Evolutionary conservation across 2,888 invertebrate species (phyloP).

Genomic region (Netelia melanura): DNA sequence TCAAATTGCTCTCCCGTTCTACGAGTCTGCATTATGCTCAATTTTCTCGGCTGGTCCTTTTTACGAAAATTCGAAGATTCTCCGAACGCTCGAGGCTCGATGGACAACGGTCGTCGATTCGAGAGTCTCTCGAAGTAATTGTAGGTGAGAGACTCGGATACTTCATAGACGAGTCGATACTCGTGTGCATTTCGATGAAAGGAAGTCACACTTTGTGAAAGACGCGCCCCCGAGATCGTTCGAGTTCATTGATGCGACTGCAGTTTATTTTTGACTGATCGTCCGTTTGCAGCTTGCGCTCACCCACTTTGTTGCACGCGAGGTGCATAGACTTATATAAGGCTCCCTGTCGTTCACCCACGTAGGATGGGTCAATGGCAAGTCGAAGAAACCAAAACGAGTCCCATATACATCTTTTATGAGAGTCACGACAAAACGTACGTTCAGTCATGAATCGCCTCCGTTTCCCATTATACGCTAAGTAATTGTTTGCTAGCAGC

Average conservation of each 20-base stretch:
- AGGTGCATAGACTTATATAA: background rate
- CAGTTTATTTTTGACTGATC: slow-evolving; percentile 81
- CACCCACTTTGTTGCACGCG: slow-evolving; percentile 70
- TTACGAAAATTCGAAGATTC: slow-evolving; percentile 71
- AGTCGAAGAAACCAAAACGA: slow-evolving; percentile 41
- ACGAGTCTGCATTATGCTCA: slow-evolving; percentile 73
- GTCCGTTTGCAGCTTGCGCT: slow-evolving; percentile 76
- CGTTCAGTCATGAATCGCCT: slow-evolving; percentile 75
- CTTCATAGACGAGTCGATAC: slow-evolving; percentile 51
- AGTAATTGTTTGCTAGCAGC: slow-evolving; percentile 82
- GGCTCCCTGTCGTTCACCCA: background rate
- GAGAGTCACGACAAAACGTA: slow-evolving; percentile 60
- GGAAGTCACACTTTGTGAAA: slow-evolving; percentile 73
- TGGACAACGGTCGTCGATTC: background rate
- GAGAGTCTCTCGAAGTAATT: slow-evolving; percentile 14
- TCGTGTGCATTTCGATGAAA: slow-evolving; percentile 74
- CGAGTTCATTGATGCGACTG: slow-evolving; percentile 81
- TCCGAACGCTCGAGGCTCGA: slow-evolving; percentile 43
- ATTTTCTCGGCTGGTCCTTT: slow-evolving; percentile 68
- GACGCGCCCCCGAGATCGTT: slow-evolving; percentile 78
- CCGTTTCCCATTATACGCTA: slow-evolving; percentile 79
- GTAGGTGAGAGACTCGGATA: slow-evolving; percentile 48
- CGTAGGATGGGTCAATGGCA: background rate
- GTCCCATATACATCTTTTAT: slow-evolving; percentile 60
- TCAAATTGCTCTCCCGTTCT: slow-evolving; percentile 74